phyloP scores from a whole-genome alignment of 64 coral and sea anemone species.

The Actinia equina region DNA sequence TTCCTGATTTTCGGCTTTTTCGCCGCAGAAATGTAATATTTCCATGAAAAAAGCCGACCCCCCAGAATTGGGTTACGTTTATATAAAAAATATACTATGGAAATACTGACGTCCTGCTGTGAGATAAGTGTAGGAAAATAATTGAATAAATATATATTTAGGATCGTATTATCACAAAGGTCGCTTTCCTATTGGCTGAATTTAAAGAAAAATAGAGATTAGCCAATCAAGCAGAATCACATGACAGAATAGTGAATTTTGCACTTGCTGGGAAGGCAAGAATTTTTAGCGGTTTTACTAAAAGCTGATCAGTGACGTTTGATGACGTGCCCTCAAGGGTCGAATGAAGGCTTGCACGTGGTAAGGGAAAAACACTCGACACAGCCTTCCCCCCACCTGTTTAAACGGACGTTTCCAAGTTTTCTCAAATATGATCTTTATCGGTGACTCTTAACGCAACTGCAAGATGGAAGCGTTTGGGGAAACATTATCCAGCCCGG shows the following conservation, averaged over 20 bases:
- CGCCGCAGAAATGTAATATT: neutral
- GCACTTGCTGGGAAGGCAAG: neutral
- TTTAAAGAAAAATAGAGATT: neutral
- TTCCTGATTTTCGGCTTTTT: neutral
- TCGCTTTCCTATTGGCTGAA: neutral
- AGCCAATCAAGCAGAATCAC: neutral
- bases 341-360: slow-evolving; percentile 18
- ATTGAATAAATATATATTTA: neutral
- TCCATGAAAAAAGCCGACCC: neutral
- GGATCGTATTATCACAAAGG: neutral
- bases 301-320: slow-evolving; percentile 8
- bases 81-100: neutral
- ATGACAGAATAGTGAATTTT: slow-evolving; percentile 9
- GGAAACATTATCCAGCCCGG: neutral
- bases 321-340: slow-evolving; percentile 3
- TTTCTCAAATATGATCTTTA: slow-evolving; percentile 24
- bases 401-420: slow-evolving; percentile 28
- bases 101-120: neutral
- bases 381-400: slow-evolving; percentile 25
- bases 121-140: neutral
- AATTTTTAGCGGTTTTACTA: slow-evolving; percentile 17
- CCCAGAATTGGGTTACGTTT: neutral
- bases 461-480: neutral
- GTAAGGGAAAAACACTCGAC: neutral
- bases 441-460: slow-evolving; percentile 10